Evolutionary conservation across 2,113 vertebrate species (phyloP).

Genomic region (Sylvietta virens): DNA sequence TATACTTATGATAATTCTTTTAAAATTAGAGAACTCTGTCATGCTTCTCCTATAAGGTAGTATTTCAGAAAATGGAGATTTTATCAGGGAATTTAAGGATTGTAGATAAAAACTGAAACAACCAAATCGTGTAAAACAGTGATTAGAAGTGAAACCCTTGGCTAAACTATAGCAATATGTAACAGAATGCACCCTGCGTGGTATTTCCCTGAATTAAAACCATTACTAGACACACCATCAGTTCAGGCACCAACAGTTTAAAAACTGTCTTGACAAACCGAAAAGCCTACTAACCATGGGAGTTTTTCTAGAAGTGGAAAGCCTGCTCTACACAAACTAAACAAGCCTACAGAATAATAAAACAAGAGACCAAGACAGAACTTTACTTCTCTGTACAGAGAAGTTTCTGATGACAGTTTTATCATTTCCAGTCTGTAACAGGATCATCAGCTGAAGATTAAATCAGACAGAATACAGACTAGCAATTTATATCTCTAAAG

Average conservation of each 20-base stretch:
- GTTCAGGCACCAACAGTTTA: not conserved
- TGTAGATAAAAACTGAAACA: not conserved
- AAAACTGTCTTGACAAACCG: not conserved
- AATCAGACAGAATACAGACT: not conserved
- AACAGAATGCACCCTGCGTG: not conserved
- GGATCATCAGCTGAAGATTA: not conserved
- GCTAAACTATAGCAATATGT: not conserved
- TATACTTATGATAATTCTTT: not conserved
- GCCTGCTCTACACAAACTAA: not conserved
- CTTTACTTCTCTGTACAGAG: not conserved
- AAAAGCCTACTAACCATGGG: not conserved
- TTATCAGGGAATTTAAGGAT: not conserved
- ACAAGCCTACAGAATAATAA: not conserved
- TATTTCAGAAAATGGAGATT: not conserved
- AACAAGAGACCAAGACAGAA: not conserved
- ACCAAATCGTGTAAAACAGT: not conserved
- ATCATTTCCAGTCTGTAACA: not conserved
- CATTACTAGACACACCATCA: not conserved
- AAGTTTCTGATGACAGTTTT: not conserved
- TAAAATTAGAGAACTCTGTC: not conserved
- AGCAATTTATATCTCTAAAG: not conserved
- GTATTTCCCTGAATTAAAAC: not conserved
- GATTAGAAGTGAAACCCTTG: not conserved
- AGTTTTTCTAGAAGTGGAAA: not conserved
- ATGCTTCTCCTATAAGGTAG: not conserved